These are phyloP conservation scores for Abramis brama DNA, from an alignment of 2,113 vertebrate species.

Conservation along the genomic window DNA sequence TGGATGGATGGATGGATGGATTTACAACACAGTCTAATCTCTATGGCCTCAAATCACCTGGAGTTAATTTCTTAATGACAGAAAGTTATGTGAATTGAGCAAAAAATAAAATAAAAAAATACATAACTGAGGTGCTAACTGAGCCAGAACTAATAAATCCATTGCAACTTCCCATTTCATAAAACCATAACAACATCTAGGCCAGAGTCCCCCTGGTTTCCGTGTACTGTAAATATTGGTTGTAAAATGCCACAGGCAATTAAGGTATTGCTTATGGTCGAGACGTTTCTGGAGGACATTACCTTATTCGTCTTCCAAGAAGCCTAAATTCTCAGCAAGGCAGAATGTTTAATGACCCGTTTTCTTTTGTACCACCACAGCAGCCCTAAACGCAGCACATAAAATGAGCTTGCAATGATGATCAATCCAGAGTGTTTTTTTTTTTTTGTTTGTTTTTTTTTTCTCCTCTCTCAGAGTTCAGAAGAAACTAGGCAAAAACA, in stretches of 20 bases:
- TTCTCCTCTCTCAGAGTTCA: not conserved
- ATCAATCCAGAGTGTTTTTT: conserved; percentile 13
- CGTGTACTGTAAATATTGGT: conserved; percentile 21
- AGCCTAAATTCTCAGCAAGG: conserved; percentile 19
- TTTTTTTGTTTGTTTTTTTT: not conserved
- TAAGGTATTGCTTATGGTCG: conserved; percentile 17
- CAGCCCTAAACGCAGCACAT: conserved; percentile 23
- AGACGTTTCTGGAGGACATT: conserved; percentile 6
- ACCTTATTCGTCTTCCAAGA: conserved; percentile 14
- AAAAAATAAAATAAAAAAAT: no score
- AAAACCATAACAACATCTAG: conserved; percentile 5
- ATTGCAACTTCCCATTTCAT: conserved; percentile 6
- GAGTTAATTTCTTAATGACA: not conserved
- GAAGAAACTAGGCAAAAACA: not conserved
- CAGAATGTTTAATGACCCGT: conserved; percentile 19
- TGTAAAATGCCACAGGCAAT: conserved; percentile 22
- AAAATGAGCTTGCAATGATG: not conserved
- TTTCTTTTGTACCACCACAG: conserved; percentile 27
- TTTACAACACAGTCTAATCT: no score
- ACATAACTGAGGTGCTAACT: not conserved
- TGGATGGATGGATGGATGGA: not conserved
- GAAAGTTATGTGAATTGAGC: not conserved
- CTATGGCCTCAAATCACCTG: not conserved
- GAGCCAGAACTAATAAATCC: conserved; percentile 27
- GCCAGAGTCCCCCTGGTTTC: not conserved